Evolutionary conservation across 2,113 vertebrate genomes (phyloP), one percentile per base, ranked within the genome.

Genomic region (Cranoglanis bouderius): DNA sequence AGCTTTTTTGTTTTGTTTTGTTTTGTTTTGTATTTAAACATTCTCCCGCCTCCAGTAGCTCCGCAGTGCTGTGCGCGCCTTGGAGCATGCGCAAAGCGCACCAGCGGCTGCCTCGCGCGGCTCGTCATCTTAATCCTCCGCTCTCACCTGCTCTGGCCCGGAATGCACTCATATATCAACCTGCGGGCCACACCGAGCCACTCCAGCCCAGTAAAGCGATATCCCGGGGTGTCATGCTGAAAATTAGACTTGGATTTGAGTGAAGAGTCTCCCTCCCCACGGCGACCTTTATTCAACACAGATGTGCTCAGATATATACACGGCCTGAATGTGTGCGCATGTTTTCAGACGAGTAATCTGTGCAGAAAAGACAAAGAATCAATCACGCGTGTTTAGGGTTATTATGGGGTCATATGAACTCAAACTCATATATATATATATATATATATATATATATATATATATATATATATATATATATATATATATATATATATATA

Each of bases 141-240:
- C 87, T 90, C 87, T 90, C 88, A 91, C 88, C 90, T 83, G 85
- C 86, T 87, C 75, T 35, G 82, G 85, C 81, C 86, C 43, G 82
- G 87, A 89, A 90, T 89, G 90, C 85, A 88, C 88, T 92, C 90
- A 90, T 85, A 89, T 92, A 88, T 92, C 92, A 90, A 89, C 74
- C 90, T 88, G 85, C 87, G 84, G 92, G 87, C 87, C 89, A 89
- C 88, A 90, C 43, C 57, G 90, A 89, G 88, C 90, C 88, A 89
- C 89, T 92, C 53, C 74, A 86, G 55, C 53, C 82, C 65, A 49
- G 89, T 87, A 91, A 85, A 89, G 86, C 77, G 87, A 91, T 89
- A 90, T 87, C 88, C 85, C 87, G 86, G 85, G 74, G 90, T 91
- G 85, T 87, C 91, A 89, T 88, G 85, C 90, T 89, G 90, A 89